Base-by-base conservation (phyloP, 2,888 invertebrate genomes). In the Stictocephala bisonia region DNA sequence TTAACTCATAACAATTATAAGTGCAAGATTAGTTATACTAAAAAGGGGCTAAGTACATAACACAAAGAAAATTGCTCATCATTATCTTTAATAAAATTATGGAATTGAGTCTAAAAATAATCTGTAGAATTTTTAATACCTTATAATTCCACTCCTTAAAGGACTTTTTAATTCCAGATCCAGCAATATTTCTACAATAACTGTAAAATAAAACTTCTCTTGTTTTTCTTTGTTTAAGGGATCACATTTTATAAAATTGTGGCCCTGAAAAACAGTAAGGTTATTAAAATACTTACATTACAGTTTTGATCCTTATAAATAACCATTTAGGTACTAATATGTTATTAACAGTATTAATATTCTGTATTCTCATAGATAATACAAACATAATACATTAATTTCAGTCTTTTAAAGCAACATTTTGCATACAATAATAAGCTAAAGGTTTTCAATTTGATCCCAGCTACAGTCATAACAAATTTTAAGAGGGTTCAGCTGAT, bases 141-240 rank as follows among this genome's bases (percentile, higher is more conserved):
- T 71, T 3, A 68, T 26, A 44, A 74, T 67, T 11, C 71, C 56
- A 58, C 44, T 56, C 18, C 56, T n/a, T 26, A 74, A 48, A 20
- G 74, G 71, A 11, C 74, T 74, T 15, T 74, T 71, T 4, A 48
- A 48, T 48, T 71, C 67, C 4, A 74, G 18, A 22, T 18, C 53
- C 1, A 74, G 44, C 13, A 71, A 48, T 35, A 68, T 27, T 9
- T 74, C 53, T 15, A 58, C 20, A 0, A 74, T 2, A 35, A 66
- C n/a, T 2, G 56, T 27, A 26, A 40, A 69, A 27, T 40, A 48
- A 22, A 69, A 20, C 0, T 13, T 6, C 11, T 69, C 40, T 41
- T 40, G 26, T 9, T 56, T 15, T 2, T 15, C 53, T 20, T 6
- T 24, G 29, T 69, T 51, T 20, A n/a, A 13, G 35, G 7, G 13